Percentiles rank a stretch among this genome's conserved stretches.
phyloP scores from a whole-genome alignment of 2,797 vertebrate genomes.

The Fistularia commersonii region DNA sequence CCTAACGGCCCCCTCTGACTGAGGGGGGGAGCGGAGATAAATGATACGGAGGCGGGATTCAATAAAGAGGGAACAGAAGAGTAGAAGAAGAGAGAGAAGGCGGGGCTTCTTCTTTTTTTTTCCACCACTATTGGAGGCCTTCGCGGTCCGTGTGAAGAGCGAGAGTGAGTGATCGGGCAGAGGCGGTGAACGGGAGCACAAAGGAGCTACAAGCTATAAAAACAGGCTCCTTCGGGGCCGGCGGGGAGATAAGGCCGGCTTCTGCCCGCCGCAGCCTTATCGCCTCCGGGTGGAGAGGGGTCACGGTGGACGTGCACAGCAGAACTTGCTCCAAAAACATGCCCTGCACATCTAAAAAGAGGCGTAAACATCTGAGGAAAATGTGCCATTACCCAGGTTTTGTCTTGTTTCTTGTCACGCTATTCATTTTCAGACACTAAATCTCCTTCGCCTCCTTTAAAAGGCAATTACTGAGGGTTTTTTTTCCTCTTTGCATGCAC shows the following conservation, averaged over 20 bases:
- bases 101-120: constrained; percentile 45
- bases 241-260: constrained; percentile 50
- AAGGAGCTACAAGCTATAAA: constrained; percentile 73
- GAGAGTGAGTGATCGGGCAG: constrained; percentile 73
- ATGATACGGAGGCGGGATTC: constrained; percentile 85
- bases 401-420: background rate
- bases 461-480: constrained; percentile 22
- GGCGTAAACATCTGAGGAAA: constrained; percentile 4
- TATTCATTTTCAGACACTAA: background rate
- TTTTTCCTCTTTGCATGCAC: constrained; percentile 11
- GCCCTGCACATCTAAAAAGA: background rate
- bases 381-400: background rate
- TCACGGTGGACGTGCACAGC: constrained; percentile 18
- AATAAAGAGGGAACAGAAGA: constrained; percentile 80
- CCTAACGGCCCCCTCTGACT: constrained; percentile 72
- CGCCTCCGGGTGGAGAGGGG: constrained; percentile 29
- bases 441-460: constrained; percentile 36
- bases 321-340: background rate
- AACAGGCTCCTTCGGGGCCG: constrained; percentile 58
- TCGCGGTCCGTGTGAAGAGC: constrained; percentile 82
- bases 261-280: constrained; percentile 49
- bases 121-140: constrained; percentile 77
- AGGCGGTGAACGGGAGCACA: constrained; percentile 61
- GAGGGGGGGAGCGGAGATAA: constrained; percentile 75
- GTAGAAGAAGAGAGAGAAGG: constrained; percentile 26